Base-by-base conservation (phyloP, 2,113 vertebrate genomes). In the Hyla sarda region DNA sequence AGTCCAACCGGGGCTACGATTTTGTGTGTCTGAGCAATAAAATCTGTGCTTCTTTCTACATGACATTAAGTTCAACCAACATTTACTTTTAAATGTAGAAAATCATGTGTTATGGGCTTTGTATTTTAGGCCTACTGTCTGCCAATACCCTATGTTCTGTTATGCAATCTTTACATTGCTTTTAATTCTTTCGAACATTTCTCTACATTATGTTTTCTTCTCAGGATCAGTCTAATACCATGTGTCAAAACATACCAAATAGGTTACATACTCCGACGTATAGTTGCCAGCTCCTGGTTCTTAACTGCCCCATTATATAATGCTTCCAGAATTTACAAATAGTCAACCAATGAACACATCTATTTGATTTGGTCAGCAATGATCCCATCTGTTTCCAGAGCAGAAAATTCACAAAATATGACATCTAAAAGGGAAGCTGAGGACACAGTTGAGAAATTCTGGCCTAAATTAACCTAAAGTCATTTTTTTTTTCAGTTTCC, bases 311-410 rank as follows among this genome's bases (percentile, higher is more conserved):
- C 30, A 67, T 67, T 67, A 67, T 12, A 67, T 32, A 67, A 67
- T 30, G 25, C 25, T 67, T 67, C 14, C 14, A 67, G 5, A 67
- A 32, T 32, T 32, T 32, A 0, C 17, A 17, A 67, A 67, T 67
- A 67, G 62, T 32, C 25, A 32, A 67, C 30, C 62, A 67, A 67
- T 67, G 62, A 67, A 67, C 30, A 67, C 62, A 67, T 67, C 62
- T 67, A 67, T 67, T 67, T 67, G 30, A 67, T 67, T 67, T 67
- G 62, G 28, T 67, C 30, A 67, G 62, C 28, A 67, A 67, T 67
- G 0, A 67, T 67, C 28, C 62, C 62, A 67, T 67, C 62, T 67
- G 62, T 67, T 67, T 67, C 28, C 30, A 67, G 30, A 67, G 14
- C 3, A 67, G 11, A 32, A 67, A 67, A 67, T 32, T 32, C 16